Base-by-base conservation (phyloP, 2,797 vertebrate species). In the Eremophila alpestris region DNA sequence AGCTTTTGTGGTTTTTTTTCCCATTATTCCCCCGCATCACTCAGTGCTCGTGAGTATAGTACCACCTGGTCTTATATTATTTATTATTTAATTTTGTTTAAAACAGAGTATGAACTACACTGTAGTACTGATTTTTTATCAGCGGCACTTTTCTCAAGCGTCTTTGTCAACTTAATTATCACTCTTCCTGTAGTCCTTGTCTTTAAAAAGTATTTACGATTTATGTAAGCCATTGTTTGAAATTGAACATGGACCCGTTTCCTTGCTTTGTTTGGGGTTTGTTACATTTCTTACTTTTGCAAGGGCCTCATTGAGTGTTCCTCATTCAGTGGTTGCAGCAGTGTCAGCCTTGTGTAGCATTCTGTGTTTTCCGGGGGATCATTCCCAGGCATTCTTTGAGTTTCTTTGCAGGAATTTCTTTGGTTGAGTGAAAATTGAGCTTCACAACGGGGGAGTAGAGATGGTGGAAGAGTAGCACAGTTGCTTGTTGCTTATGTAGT, bases 11-110 rank as follows among this genome's bases (percentile, higher is more conserved):
- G 36, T 30, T 29, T 9, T 3, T 19, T 24, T 51, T 13, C 18
- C 2, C 2, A 2, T 9, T 4, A 1, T 1, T 4, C 11, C 3
- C 1, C 2, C 2, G 0, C 19, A 8, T 34, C 9, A 15, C 4
- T 12, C 4, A 14, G 12, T 43, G 2, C 5, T 34, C 0, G 0
- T 0, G 0, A 1, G 1, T 21, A 3, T 34, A 7, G 5, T 38
- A 16, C 2, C 3, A 5, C 7, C 4, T 16, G 1, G 1, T 55
- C 6, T 41, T 27, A 4, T 5, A 3, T 3, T 14, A 22, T 29
- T 2, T 2, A 5, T 26, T 26, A 2, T 32, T 43, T 29, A 8
- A 34, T 68, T 2, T 18, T 0, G 0, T 68, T 63, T 40, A 36
- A 24, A 41, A 4, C 4, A 5, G 8, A 13, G 5, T 5, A 4